Evolutionary conservation across 2,113 vertebrate genomes (phyloP).

Genomic region (Eupsittula cactorum): DNA sequence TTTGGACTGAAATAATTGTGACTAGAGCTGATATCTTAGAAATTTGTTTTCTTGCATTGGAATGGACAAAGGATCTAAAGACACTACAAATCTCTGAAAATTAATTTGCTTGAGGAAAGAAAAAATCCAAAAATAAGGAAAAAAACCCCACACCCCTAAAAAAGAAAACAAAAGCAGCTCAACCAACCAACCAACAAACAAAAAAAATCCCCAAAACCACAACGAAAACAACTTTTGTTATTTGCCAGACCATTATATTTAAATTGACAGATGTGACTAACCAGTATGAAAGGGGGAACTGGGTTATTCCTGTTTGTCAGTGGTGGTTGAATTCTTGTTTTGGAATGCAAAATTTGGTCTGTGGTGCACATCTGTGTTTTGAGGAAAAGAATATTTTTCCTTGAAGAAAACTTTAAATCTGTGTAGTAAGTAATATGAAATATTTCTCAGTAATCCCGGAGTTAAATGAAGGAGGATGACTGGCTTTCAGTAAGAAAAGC

Average conservation of each 20-base stretch:
- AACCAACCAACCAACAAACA: background rate
- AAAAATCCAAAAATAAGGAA: background rate
- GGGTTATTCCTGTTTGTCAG: background rate
- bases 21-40: background rate
- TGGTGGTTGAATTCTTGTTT: background rate
- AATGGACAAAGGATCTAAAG: background rate
- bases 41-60: background rate
- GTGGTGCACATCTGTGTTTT: background rate
- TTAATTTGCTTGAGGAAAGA: background rate
- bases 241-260: background rate
- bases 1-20: background rate
- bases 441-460: background rate
- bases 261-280: background rate
- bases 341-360: background rate
- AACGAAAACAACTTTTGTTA: background rate
- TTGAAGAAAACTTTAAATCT: background rate
- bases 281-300: background rate
- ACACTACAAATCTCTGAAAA: background rate
- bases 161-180: background rate
- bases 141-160: background rate
- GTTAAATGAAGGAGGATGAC: background rate
- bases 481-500: background rate
- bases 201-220: background rate
- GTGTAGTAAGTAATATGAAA: background rate
- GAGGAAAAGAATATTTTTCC: background rate